These are phyloP conservation scores for Toxonevra muliebris DNA, from an alignment of 2,888 invertebrate species.

Conservation along the genomic window DNA sequence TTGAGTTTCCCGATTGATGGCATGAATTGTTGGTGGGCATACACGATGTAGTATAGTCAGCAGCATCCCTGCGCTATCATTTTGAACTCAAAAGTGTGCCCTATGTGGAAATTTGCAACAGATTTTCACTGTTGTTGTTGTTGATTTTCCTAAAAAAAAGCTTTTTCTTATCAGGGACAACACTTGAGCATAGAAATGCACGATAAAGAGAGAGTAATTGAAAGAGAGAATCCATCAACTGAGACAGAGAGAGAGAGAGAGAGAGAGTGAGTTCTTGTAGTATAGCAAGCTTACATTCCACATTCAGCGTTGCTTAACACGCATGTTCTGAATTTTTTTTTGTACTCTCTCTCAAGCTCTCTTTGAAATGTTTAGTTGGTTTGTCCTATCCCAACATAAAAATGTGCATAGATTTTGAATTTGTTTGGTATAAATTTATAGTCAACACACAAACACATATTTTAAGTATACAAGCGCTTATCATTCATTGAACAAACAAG, in stretches of 20 bases:
- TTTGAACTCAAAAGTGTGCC: too few species aligned
- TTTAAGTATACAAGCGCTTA: background rate
- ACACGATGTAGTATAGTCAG: background rate
- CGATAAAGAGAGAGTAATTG: too few species aligned
- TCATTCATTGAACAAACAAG: background rate
- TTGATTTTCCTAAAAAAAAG: conserved; percentile 7
- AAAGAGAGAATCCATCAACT: too few species aligned
- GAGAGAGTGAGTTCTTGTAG: too few species aligned
- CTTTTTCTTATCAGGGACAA: conserved; percentile 29
- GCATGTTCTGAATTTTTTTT: background rate
- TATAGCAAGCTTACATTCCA: conserved; percentile 38
- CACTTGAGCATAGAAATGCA: background rate
- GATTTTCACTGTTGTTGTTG: too few species aligned
- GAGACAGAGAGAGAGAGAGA: background rate
- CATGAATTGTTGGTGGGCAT: too few species aligned
- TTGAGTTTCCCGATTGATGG: background rate
- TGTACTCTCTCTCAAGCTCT: background rate
- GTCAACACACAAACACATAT: background rate
- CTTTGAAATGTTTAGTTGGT: background rate
- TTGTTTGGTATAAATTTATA: too few species aligned
- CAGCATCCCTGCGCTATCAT: background rate
- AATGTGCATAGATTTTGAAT: background rate
- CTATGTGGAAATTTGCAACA: too few species aligned
- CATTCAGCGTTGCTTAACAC: conserved; percentile 27
- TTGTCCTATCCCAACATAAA: conserved; percentile 15